A percentile compares a stretch with the other conserved stretches of the same genome.
These are phyloP conservation scores for Myanophis thanlyinensis DNA, from an alignment of 2,113 vertebrate genomes.

Conservation along the genomic window DNA sequence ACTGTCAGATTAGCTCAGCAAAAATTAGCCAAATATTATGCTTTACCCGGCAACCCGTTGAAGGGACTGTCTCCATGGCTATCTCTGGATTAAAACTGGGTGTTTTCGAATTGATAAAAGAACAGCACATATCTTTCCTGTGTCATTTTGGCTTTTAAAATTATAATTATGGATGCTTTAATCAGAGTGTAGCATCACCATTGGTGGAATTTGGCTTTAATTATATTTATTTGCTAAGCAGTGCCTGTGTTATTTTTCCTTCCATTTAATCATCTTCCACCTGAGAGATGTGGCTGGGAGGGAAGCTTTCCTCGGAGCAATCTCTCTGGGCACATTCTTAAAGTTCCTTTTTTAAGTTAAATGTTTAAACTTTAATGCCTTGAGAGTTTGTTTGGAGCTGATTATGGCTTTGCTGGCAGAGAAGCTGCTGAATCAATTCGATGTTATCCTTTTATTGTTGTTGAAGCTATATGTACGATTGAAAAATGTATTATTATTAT, in stretches of 20 bases:
- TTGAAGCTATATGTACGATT: neutral
- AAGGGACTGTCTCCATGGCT: neutral
- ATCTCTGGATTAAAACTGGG: neutral
- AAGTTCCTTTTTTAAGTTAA: neutral
- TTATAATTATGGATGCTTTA: neutral
- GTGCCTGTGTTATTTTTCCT: neutral
- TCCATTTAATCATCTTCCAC: neutral
- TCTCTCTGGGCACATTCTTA: neutral
- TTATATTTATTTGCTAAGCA: neutral
- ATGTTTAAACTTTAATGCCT: neutral
- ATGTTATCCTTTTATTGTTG: neutral
- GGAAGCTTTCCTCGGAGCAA: neutral
- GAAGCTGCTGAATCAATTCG: neutral
- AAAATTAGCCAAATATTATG: neutral
- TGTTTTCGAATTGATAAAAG: neutral
- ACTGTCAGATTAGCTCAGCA: neutral
- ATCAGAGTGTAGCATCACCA: neutral
- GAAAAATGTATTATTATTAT: too few species aligned
- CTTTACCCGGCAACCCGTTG: neutral
- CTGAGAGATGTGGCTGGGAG: neutral
- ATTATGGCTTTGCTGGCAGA: neutral
- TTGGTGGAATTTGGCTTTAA: neutral
- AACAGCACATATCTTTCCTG: neutral
- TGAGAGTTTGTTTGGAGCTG: neutral
- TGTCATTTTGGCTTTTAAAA: neutral